Conservation (phyloP, 2,888 invertebrate genomes). For the Hydrotaea cyrtoneurina region DNA sequence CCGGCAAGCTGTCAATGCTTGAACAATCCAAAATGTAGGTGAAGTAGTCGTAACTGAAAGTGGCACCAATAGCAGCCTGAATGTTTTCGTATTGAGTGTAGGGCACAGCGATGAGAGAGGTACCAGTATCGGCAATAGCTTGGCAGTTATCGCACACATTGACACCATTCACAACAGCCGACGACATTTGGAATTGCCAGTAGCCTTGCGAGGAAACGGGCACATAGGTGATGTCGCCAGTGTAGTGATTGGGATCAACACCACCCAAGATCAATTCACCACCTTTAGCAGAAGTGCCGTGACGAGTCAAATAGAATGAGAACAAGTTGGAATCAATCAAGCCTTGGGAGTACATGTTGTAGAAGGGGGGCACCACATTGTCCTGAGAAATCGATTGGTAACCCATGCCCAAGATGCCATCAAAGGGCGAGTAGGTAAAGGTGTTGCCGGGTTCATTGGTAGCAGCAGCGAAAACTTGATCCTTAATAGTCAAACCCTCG, state of each 20-base stretch:
- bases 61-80: constrained; percentile 89
- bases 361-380: too few species aligned
- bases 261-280: constrained; percentile 96
- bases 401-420: too few species aligned
- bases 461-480: constrained; percentile 97
- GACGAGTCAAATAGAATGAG: constrained; percentile 93
- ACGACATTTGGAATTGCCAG: constrained; percentile 97
- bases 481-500: constrained; percentile 86
- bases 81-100: constrained; percentile 86
- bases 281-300: constrained; percentile 86
- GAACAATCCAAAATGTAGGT: constrained; percentile 86
- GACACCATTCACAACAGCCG: constrained; percentile 82
- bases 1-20: constrained; percentile 88
- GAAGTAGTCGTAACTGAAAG: constrained; percentile 79
- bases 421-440: constrained; percentile 93
- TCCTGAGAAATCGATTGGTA: constrained; percentile 80
- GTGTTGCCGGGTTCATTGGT: constrained; percentile 93
- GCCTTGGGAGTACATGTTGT: too few species aligned
- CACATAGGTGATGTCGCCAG: constrained; percentile 84
- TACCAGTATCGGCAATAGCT: constrained; percentile 97
- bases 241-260: constrained; percentile 92
- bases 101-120: constrained; percentile 98
- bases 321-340: constrained; percentile 84
- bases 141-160: constrained; percentile 88
- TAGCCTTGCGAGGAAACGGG: constrained; percentile 92